These are phyloP conservation scores for Aurelia sp. DNA, from an alignment of 30 jellyfish, hydroid and myxozoan species.

Conservation along the genomic window DNA sequence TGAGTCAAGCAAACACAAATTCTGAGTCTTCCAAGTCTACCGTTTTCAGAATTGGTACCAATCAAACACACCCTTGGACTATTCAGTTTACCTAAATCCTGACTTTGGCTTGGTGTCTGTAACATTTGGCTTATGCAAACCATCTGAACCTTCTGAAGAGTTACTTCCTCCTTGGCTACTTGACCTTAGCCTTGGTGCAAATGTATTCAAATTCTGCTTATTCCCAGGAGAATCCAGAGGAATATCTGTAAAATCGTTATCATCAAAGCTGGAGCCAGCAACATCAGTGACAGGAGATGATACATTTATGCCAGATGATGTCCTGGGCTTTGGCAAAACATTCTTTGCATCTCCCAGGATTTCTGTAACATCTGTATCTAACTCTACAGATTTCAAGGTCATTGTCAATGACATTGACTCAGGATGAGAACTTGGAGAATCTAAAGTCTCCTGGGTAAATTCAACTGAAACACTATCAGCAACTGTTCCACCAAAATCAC, in stretches of 20 bases:
- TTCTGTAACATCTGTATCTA: slow-evolving; percentile 63
- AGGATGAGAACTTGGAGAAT: neutral
- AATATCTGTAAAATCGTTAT: slow-evolving; percentile 79
- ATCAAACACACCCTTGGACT: too few relatives aligned
- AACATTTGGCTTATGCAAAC: slow-evolving; percentile 71
- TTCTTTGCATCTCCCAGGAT: slow-evolving; percentile 23
- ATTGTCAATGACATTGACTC: neutral
- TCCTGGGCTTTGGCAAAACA: slow-evolving; percentile 48
- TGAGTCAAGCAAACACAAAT: too few relatives aligned
- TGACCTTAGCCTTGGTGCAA: slow-evolving; percentile 80
- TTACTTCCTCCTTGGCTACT: slow-evolving; percentile 30
- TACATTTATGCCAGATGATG: neutral
- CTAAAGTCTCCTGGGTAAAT: neutral
- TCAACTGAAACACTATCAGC: neutral
- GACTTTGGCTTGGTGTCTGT: slow-evolving; percentile 85
- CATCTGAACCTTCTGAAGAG: slow-evolving; percentile 38
- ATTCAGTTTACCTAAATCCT: slow-evolving; percentile 58
- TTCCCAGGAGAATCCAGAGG: slow-evolving; percentile 78
- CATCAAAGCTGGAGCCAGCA: slow-evolving; percentile 35
- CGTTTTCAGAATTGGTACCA: too few relatives aligned
- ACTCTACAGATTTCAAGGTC: neutral
- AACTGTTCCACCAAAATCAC: neutral
- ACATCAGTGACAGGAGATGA: neutral
- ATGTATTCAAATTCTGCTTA: slow-evolving; percentile 69
- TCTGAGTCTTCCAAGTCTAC: too few relatives aligned